These are phyloP conservation scores for Chrysoperla carnea DNA, from an alignment of 1,140 invertebrate species.

Conservation along the genomic window DNA sequence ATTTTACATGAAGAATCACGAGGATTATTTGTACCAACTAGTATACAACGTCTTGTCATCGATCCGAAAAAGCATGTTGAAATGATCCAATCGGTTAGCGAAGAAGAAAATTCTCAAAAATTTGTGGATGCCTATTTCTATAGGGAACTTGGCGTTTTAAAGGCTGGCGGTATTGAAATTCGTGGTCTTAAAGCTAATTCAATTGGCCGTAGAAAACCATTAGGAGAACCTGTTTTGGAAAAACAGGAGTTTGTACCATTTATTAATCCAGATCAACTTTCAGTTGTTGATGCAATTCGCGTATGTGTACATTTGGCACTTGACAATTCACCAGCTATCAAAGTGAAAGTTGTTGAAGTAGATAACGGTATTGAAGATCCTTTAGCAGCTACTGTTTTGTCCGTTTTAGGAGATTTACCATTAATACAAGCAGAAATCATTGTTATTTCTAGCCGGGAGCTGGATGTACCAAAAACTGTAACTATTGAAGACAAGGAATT, in stretches of 20 bases:
- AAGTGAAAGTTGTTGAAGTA: conserved; percentile 56
- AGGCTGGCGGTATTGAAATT: conserved; percentile 69
- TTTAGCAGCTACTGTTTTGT: conserved; percentile 30
- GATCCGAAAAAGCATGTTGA: conserved; percentile 49
- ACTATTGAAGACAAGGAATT: conserved; percentile 41
- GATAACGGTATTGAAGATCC: conserved; percentile 28
- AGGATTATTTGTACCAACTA: conserved; percentile 66
- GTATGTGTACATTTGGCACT: conserved; percentile 50
- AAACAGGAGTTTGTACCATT: conserved; percentile 62
- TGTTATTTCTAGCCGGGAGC: conserved; percentile 26
- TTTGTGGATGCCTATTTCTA: conserved; percentile 28
- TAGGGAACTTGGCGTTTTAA: conserved; percentile 25
- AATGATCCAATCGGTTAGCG: conserved; percentile 19
- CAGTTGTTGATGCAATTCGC: conserved; percentile 25
- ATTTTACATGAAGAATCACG: conserved; percentile 57
- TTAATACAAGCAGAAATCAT: conserved; percentile 38
- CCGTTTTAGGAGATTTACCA: conserved; percentile 38
- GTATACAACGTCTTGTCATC: conserved; percentile 62
- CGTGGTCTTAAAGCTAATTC: conserved; percentile 57
- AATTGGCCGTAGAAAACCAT: conserved; percentile 46
- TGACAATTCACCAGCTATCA: conserved; percentile 52
- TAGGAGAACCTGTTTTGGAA: conserved; percentile 48
- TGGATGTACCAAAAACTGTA: conserved; percentile 29
- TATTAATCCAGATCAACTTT: conserved; percentile 16
- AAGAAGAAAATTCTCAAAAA: conserved; percentile 16